Conservation (phyloP, 2,888 invertebrate genomes). For the Idaea straminata region DNA sequence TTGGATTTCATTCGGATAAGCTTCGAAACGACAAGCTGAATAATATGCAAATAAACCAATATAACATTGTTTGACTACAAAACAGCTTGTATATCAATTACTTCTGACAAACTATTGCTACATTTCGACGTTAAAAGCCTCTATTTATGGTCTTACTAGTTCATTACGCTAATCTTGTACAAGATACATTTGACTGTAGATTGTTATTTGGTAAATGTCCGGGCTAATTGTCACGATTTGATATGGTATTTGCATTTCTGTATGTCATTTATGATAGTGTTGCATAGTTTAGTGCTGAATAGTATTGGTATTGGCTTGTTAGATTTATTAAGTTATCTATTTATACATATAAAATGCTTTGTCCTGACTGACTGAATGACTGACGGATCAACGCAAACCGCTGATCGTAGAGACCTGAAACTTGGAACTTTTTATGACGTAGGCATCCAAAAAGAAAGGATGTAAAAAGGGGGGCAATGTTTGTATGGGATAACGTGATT, state of each 20-base stretch:
- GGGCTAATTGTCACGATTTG: not conserved
- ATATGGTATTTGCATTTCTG: not conserved
- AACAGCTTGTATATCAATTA: slow-evolving; percentile 14
- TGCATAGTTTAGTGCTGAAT: not conserved
- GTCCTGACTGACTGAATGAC: too few species aligned
- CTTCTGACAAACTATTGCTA: slow-evolving; percentile 29
- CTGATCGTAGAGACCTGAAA: too few species aligned
- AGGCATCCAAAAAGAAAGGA: too few species aligned
- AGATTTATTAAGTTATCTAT: too few species aligned
- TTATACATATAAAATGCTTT: too few species aligned
- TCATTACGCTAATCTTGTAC: slow-evolving; percentile 34
- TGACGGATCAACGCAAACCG: too few species aligned
- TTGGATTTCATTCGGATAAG: too few species aligned
- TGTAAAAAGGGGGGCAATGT: too few species aligned
- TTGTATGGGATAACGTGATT: too few species aligned
- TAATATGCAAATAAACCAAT: too few species aligned
- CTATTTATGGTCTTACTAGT: slow-evolving; percentile 39
- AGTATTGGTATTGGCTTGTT: not conserved
- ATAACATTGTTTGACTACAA: not conserved
- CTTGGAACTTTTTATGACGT: too few species aligned
- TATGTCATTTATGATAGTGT: not conserved
- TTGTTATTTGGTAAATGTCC: not conserved
- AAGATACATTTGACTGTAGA: not conserved
- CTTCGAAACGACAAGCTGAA: too few species aligned
- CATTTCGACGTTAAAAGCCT: slow-evolving; percentile 18